These are phyloP conservation scores for Drosophila nannoptera DNA, from an alignment of 1,140 invertebrate genomes.

Conservation along the genomic window DNA sequence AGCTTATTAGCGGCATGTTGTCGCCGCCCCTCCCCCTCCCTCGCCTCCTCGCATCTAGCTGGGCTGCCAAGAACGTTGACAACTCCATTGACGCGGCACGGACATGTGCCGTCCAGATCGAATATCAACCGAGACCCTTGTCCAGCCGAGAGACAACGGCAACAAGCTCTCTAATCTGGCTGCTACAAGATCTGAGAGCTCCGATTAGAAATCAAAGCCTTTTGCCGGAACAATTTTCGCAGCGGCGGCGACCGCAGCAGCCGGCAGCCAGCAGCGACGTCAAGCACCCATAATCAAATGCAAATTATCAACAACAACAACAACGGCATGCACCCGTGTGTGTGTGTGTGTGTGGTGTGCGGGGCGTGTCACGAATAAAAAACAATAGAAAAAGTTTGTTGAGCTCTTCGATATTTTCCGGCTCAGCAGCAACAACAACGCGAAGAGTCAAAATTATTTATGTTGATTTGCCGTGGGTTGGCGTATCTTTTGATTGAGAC, in stretches of 20 bases:
- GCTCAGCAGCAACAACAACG: constrained; percentile 29
- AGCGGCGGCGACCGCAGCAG: constrained; percentile 46
- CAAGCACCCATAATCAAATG: constrained; percentile 66
- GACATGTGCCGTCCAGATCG: constrained; percentile 38
- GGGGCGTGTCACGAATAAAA: constrained; percentile 52
- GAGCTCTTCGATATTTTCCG: constrained; percentile 44
- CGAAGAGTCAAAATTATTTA: constrained; percentile 47
- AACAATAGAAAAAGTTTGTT: constrained; percentile 72
- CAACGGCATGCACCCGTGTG: constrained; percentile 11
- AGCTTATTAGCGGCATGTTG: constrained; percentile 67
- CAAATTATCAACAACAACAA: constrained; percentile 65
- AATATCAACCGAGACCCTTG: constrained; percentile 67
- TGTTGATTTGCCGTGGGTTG: constrained; percentile 71
- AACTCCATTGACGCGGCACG: constrained; percentile 42
- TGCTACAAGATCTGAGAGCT: constrained; percentile 58
- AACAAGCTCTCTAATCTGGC: constrained; percentile 44
- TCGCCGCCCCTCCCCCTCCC: not conserved
- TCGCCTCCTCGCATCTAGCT: not conserved
- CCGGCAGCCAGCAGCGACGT: constrained; percentile 23
- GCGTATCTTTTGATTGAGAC: constrained; percentile 64
- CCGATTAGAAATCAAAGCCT: constrained; percentile 69
- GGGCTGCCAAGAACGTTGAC: constrained; percentile 55
- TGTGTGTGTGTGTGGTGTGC: too few species aligned
- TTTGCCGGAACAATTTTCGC: constrained; percentile 71
- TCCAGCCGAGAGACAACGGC: constrained; percentile 9